Conservation (phyloP, 2,113 vertebrate species). For the Odocoileus virginianus region DNA sequence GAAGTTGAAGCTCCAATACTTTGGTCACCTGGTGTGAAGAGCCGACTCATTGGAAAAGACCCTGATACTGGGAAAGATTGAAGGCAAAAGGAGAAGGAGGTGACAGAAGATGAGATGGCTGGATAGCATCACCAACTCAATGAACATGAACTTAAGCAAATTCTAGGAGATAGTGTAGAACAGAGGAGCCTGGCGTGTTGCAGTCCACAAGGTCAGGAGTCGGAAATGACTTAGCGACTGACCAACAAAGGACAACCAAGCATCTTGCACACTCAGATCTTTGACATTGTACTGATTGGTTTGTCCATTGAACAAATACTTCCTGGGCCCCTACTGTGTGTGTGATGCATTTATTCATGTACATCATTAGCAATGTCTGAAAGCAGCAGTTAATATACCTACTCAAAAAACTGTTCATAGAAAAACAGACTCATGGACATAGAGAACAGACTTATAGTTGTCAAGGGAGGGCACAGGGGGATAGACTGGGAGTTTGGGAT, state of each 20-base stretch:
- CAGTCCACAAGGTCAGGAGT: background rate
- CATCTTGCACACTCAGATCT: background rate
- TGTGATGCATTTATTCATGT: accelerated
- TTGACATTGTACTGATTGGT: background rate
- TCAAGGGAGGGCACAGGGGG: accelerated
- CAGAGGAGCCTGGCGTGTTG: background rate
- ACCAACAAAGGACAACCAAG: background rate
- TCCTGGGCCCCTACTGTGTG: accelerated
- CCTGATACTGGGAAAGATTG: background rate
- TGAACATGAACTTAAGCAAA: background rate
- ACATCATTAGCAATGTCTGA: accelerated
- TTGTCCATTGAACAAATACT: background rate
- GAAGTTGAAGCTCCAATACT: background rate
- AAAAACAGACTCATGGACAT: background rate
- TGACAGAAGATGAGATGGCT: background rate
- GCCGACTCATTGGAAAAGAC: background rate
- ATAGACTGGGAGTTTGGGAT: background rate
- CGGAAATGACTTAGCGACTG: background rate
- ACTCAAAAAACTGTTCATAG: background rate
- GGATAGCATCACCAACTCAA: background rate
- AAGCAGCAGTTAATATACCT: background rate
- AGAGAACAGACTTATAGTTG: background rate
- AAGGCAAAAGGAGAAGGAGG: background rate
- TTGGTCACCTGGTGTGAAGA: background rate
- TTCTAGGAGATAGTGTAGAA: background rate